Conservation (phyloP, 2,888 invertebrate species). For the Eulithis testata region DNA sequence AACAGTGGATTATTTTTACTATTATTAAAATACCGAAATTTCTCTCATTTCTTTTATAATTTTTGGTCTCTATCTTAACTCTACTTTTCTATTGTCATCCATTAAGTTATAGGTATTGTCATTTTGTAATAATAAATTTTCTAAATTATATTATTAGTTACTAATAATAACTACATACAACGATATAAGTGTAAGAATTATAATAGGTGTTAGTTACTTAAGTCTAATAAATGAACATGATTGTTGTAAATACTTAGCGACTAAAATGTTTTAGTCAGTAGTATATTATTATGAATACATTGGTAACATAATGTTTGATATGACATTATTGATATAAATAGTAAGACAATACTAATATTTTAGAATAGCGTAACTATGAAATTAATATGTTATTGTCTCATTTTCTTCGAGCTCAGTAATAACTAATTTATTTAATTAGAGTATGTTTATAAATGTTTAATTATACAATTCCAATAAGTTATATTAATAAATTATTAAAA, state of each 20-base stretch:
- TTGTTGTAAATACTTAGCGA: slow-evolving; percentile 1
- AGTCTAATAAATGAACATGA: background rate
- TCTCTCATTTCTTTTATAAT: slow-evolving; percentile 39
- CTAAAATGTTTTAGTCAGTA: background rate
- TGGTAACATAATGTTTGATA: slow-evolving; percentile 49
- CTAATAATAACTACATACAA: slow-evolving; percentile 9
- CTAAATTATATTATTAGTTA: slow-evolving; percentile 48
- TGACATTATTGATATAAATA: slow-evolving; percentile 66
- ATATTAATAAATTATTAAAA: slow-evolving; percentile 2
- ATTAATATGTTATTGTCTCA: background rate
- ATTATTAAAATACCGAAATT: slow-evolving; percentile 13
- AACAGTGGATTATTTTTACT: slow-evolving; percentile 4
- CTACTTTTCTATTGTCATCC: slow-evolving; percentile 60
- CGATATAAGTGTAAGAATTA: background rate
- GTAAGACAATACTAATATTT: slow-evolving; percentile 11
- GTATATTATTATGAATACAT: background rate
- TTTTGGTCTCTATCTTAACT: slow-evolving; percentile 67
- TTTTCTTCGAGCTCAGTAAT: background rate
- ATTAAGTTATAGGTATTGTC: slow-evolving; percentile 61
- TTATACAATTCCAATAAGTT: background rate
- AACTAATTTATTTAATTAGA: too few relatives aligned
- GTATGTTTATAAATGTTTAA: too few relatives aligned
- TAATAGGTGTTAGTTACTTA: too few relatives aligned
- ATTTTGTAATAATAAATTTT: slow-evolving; percentile 37
- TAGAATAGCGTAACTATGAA: background rate